Evolutionary conservation across 2,888 invertebrate genomes (phyloP).

Genomic region (Drosophila anomalipes): DNA sequence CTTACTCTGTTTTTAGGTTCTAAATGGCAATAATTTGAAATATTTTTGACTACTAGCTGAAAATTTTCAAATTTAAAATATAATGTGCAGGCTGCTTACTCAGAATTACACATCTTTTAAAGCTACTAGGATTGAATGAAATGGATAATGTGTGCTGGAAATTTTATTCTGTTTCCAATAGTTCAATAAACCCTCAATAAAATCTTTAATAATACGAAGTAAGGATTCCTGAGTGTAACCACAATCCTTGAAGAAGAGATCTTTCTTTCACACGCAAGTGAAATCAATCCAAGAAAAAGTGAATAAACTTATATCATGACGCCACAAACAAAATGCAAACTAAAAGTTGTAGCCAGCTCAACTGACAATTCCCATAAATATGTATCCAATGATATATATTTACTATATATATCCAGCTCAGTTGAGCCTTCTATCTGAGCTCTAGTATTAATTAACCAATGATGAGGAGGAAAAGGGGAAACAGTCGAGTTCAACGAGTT

Average conservation of each 20-base stretch:
- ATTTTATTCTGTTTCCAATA: background rate
- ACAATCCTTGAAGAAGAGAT: background rate
- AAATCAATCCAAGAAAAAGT: background rate
- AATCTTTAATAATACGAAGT: background rate
- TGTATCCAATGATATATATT: slow-evolving; percentile 24
- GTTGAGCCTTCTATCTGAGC: slow-evolving; percentile 12
- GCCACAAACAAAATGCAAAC: slow-evolving; percentile 23
- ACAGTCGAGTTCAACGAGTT: slow-evolving; percentile 38
- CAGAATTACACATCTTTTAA: background rate
- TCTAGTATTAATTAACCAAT: slow-evolving; percentile 51
- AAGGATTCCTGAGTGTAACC: background rate
- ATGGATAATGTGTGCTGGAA: background rate
- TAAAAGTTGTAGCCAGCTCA: slow-evolving; percentile 54
- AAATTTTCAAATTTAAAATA: background rate
- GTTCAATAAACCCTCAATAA: background rate
- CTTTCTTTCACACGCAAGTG: background rate
- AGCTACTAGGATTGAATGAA: background rate
- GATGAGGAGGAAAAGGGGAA: background rate
- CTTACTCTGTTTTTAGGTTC: background rate
- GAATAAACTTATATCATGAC: background rate
- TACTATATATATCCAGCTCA: slow-evolving; percentile 1
- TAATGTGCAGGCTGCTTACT: background rate
- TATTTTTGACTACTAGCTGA: background rate
- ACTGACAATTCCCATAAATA: slow-evolving; percentile 32
- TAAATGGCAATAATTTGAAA: background rate